phyloP scores from a whole-genome alignment of 2,113 vertebrate genomes.

The Carassius carassius region DNA sequence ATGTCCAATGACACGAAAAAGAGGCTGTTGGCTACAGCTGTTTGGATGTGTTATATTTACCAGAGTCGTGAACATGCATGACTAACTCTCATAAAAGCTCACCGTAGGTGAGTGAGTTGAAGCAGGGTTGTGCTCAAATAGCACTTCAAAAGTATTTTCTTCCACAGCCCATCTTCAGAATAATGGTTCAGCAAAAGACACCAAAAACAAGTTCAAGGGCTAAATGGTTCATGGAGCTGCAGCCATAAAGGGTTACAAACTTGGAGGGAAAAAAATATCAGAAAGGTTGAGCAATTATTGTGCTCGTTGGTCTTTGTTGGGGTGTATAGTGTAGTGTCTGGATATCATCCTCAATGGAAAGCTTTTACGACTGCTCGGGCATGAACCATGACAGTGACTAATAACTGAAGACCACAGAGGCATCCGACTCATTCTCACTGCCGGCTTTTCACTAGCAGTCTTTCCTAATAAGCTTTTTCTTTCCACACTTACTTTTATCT shows the following conservation, averaged over 20 bases:
- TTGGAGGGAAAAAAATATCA: background rate
- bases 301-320: background rate
- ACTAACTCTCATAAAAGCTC: background rate
- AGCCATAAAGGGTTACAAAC: background rate
- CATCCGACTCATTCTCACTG: conserved; percentile 2
- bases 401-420: conserved; percentile 9
- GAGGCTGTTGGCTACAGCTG: background rate
- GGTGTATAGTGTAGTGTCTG: conserved; percentile 30
- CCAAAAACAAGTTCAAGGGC: background rate
- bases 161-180: conserved; percentile 2
- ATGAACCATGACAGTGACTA: conserved; percentile 24
- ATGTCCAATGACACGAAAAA: conserved; percentile 16
- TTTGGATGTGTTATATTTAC: conserved; percentile 18
- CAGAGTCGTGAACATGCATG: background rate
- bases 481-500: background rate
- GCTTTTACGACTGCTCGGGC: conserved; percentile 20
- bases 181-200: background rate
- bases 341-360: conserved; percentile 7
- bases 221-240: conserved; percentile 22
- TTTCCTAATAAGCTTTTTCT: conserved; percentile 11
- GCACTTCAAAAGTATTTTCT: conserved; percentile 33
- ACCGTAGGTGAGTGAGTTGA: conserved; percentile 5
- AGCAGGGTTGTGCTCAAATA: background rate
- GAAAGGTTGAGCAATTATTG: conserved; percentile 14
- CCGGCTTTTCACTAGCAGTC: background rate